Conservation (phyloP, 2,888 invertebrate genomes). For the Acrocera orbiculus region DNA sequence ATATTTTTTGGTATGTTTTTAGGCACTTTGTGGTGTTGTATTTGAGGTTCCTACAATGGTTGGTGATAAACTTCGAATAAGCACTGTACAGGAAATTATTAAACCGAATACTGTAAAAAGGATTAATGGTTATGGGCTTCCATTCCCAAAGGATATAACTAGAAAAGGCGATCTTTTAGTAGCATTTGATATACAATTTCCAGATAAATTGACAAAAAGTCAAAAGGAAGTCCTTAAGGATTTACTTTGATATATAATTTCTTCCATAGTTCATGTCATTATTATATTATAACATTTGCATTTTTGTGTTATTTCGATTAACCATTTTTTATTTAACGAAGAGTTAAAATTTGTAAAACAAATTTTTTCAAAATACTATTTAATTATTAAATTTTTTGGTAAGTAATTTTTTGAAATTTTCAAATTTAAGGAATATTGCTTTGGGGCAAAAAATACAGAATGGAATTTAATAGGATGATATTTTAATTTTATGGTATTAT, state of each 20-base stretch:
- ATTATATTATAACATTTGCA: too few species aligned
- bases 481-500: too few species aligned
- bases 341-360: too few species aligned
- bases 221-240: conserved; percentile 81
- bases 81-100: conserved; percentile 66
- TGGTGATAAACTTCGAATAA: conserved; percentile 67
- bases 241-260: conserved; percentile 5
- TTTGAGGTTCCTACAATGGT: conserved; percentile 83
- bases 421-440: too few species aligned
- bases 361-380: too few species aligned
- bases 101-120: conserved; percentile 81
- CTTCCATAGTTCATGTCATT: too few species aligned
- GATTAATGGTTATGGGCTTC: conserved; percentile 82
- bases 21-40: conserved; percentile 84
- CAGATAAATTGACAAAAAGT: conserved; percentile 60
- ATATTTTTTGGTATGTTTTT: conserved; percentile 33
- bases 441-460: too few species aligned
- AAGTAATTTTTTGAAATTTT: too few species aligned
- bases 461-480: too few species aligned
- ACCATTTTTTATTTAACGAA: too few species aligned
- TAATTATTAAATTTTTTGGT: too few species aligned
- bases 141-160: conserved; percentile 82
- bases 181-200: conserved; percentile 91
- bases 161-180: conserved; percentile 85
- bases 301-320: too few species aligned